Evolutionary conservation across 1,140 invertebrate genomes (phyloP).

Genomic region (Drosophila prosaltans): DNA sequence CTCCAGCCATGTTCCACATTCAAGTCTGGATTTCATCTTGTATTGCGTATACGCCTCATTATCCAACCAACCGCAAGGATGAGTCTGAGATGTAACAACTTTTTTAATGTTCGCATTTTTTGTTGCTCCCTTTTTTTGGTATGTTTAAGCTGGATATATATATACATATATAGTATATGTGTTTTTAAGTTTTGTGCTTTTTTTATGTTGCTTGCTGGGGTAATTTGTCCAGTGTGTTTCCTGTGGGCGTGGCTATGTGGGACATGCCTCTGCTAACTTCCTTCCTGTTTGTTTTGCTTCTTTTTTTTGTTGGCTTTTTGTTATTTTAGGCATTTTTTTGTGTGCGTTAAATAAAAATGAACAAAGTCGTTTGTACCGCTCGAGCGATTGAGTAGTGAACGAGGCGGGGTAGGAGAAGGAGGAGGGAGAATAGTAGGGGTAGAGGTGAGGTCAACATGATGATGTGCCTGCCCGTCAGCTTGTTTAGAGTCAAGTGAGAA

Average conservation of each 20-base stretch:
- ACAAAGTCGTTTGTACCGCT: slow-evolving; percentile 1
- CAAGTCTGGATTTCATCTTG: slow-evolving; percentile 11
- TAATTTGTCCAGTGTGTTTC: slow-evolving; percentile 72
- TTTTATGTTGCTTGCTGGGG: slow-evolving; percentile 28
- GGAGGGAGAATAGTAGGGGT: too few species aligned
- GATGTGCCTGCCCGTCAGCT: slow-evolving; percentile 4
- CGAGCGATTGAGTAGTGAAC: not conserved
- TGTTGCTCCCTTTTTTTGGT: slow-evolving; percentile 8
- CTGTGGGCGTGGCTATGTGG: slow-evolving; percentile 42
- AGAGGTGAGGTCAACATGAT: slow-evolving; percentile 7
- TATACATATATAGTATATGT: not conserved
- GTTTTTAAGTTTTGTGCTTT: slow-evolving; percentile 39
- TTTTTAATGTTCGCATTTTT: slow-evolving; percentile 33
- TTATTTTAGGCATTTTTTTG: slow-evolving; percentile 6
- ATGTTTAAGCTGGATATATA: slow-evolving; percentile 37
- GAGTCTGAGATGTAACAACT: slow-evolving; percentile 25
- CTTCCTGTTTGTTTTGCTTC: slow-evolving; percentile 58
- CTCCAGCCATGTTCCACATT: slow-evolving; percentile 15
- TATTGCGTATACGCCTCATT: slow-evolving; percentile 52
- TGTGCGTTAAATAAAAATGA: slow-evolving; percentile 46
- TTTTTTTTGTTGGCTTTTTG: slow-evolving; percentile 32
- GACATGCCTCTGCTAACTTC: slow-evolving; percentile 69
- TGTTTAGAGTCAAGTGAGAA: slow-evolving; percentile 12
- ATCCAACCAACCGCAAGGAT: slow-evolving; percentile 42
- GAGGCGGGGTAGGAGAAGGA: not conserved